Conservation (phyloP, 2,888 invertebrate genomes). For the Hypena proboscidalis region DNA sequence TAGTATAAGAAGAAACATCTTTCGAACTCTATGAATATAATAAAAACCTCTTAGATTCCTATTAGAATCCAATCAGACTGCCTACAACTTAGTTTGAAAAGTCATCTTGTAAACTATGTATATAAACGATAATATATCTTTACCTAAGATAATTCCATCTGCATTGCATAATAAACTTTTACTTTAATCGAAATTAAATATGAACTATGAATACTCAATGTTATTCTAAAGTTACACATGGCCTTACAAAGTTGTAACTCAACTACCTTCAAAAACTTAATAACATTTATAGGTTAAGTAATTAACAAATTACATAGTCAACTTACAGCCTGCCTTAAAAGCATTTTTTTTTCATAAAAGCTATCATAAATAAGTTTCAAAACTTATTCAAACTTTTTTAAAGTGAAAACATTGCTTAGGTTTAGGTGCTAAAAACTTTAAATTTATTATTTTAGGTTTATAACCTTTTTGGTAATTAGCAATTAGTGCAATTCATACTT, state of each 20-base stretch:
- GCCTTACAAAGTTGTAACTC: no score
- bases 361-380: no score
- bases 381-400: no score
- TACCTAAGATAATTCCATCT: not conserved
- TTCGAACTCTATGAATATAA: conserved; percentile 17
- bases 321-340: conserved; percentile 2
- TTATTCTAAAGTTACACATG: no score
- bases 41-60: conserved; percentile 32
- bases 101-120: conserved; percentile 12
- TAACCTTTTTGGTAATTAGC: no score
- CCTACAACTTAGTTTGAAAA: conserved; percentile 29
- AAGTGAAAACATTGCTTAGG: no score
- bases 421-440: no score
- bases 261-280: conserved; percentile 19
- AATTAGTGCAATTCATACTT: no score
- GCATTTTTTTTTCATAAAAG: no score
- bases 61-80: conserved; percentile 54
- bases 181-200: not conserved
- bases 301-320: conserved; percentile 3
- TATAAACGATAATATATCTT: no score
- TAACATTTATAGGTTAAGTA: conserved; percentile 20
- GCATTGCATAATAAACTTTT: not conserved
- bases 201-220: no score
- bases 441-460: no score
- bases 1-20: conserved; percentile 31